phyloP scores from a whole-genome alignment of 1,140 invertebrate species.

The Zophobas morio region DNA sequence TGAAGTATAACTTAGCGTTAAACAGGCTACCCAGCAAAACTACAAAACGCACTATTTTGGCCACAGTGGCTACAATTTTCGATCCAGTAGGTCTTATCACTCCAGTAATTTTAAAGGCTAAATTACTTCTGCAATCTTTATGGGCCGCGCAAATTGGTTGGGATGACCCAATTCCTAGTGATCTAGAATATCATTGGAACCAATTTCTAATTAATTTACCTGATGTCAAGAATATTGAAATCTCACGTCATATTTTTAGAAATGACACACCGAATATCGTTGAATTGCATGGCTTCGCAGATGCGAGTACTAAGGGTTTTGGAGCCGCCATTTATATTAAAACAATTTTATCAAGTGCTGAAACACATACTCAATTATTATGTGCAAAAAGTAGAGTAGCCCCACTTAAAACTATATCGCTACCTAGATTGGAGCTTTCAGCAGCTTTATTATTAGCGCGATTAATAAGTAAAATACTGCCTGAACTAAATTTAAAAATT shows the following conservation, averaged over 20 bases:
- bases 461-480: background rate
- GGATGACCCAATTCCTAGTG: slow-evolving; percentile 6
- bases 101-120: no score
- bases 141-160: background rate
- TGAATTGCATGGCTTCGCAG: slow-evolving; percentile 62
- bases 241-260: background rate
- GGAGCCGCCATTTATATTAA: slow-evolving; percentile 62
- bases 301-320: slow-evolving; percentile 63
- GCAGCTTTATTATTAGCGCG: background rate
- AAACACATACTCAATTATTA: slow-evolving; percentile 40
- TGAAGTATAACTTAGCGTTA: no score
- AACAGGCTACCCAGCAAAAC: no score
- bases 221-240: background rate
- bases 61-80: no score
- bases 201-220: slow-evolving; percentile 17
- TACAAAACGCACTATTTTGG: no score
- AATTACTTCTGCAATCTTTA: no score
- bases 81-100: no score
- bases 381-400: slow-evolving; percentile 65
- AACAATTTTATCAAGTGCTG: slow-evolving; percentile 1
- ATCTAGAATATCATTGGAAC: slow-evolving; percentile 4
- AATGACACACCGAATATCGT: background rate
- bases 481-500: slow-evolving; percentile 62
- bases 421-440: slow-evolving; percentile 57
- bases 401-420: slow-evolving; percentile 64